Evolutionary conservation across 2,888 invertebrate genomes (phyloP).

Genomic region (Xestoiulus laeticollis): DNA sequence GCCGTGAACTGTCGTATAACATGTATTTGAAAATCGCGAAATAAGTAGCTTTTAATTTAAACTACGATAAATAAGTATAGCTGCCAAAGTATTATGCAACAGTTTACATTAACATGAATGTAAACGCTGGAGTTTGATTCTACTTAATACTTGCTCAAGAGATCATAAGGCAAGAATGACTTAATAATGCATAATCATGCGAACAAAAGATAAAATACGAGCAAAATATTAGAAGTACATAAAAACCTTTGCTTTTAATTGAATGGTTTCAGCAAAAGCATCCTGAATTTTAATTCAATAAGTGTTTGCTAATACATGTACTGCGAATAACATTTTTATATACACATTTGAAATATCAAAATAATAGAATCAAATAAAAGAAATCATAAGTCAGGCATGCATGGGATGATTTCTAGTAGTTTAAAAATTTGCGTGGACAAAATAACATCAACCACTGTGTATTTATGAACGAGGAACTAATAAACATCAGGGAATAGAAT

Average conservation of each 20-base stretch:
- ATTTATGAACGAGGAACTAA: background rate
- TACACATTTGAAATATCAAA: background rate
- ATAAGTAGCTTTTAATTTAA: too few species aligned
- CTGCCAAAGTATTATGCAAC: too few species aligned
- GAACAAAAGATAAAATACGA: background rate
- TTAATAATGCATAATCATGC: too few species aligned
- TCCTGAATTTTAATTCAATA: background rate
- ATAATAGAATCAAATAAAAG: background rate
- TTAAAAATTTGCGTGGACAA: background rate
- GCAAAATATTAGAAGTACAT: background rate
- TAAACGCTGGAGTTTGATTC: too few species aligned
- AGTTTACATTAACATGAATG: too few species aligned
- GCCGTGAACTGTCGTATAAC: too few species aligned
- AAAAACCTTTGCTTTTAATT: background rate
- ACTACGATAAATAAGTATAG: too few species aligned
- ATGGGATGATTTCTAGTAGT: background rate
- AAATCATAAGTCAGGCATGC: background rate
- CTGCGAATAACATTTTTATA: conserved; percentile 1
- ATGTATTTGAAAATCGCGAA: too few species aligned
- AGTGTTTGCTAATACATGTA: conserved; percentile 19
- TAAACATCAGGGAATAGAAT: background rate
- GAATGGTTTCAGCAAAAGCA: conserved; percentile 3
- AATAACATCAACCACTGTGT: background rate
- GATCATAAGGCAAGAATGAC: too few species aligned
- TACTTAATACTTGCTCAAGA: too few species aligned